Conservation (phyloP, 2,797 vertebrate species). For the Amblyraja radiata region DNA sequence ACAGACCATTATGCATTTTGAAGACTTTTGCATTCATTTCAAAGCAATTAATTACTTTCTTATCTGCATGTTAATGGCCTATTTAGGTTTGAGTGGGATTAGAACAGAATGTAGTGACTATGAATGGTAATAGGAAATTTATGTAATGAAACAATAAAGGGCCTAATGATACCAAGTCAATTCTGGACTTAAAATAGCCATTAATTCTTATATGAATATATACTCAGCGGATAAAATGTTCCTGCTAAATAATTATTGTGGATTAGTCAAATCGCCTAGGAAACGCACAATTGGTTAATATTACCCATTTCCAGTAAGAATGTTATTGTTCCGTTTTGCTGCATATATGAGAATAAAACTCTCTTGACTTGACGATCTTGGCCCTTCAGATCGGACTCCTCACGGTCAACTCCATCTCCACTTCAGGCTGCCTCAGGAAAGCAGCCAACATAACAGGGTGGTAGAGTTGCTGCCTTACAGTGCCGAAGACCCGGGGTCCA, state of each 20-base stretch:
- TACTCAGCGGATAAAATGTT: slow-evolving; percentile 10
- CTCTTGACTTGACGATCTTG: too few species aligned
- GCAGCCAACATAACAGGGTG: too few species aligned
- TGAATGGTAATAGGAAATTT: background rate
- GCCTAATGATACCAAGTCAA: background rate
- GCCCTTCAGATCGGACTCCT: too few species aligned
- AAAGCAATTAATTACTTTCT: background rate
- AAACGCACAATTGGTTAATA: background rate
- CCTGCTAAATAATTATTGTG: background rate
- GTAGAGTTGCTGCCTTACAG: too few species aligned
- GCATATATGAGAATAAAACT: too few species aligned
- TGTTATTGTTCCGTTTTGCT: too few species aligned
- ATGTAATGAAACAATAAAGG: slow-evolving; percentile 6
- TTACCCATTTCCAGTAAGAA: background rate
- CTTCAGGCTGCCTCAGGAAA: too few species aligned
- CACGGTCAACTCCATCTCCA: too few species aligned
- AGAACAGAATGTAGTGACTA: background rate
- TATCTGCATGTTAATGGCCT: background rate
- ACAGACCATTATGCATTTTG: too few species aligned
- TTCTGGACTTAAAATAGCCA: slow-evolving; percentile 2
- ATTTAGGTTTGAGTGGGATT: background rate
- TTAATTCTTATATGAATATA: slow-evolving; percentile 12
- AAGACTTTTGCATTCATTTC: too few species aligned
- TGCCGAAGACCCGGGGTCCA: too few species aligned
- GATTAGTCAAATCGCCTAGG: background rate